phyloP scores from a whole-genome alignment of 2,797 vertebrate genomes.

The Intellagama lesueurii region DNA sequence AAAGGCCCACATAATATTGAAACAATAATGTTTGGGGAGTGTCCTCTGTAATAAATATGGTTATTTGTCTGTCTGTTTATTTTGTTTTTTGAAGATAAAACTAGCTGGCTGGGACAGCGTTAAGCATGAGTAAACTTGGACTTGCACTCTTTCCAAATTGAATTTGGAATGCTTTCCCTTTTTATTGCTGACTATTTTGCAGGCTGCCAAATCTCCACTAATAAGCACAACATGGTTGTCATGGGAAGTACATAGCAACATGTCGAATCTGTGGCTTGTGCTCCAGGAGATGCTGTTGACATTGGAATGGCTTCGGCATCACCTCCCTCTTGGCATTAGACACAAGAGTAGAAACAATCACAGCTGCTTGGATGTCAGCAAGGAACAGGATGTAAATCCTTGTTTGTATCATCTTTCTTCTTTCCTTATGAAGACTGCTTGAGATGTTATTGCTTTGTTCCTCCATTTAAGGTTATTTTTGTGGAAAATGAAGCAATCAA shows the following conservation, averaged over 20 bases:
- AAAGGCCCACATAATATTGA: not conserved
- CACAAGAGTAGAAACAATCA: not conserved
- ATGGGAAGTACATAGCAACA: slow-evolving; percentile 32
- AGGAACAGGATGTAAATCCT: slow-evolving; percentile 15
- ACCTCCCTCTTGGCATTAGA: slow-evolving; percentile 12
- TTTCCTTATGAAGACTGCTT: too few relatives aligned
- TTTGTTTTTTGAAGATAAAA: slow-evolving; percentile 23
- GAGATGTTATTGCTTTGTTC: too few relatives aligned
- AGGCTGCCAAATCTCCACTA: slow-evolving; percentile 24
- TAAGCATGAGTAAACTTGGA: slow-evolving; percentile 31
- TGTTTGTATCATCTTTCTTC: too few relatives aligned
- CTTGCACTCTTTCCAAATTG: slow-evolving; percentile 41
- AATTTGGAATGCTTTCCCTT: slow-evolving; percentile 31
- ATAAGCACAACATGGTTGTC: slow-evolving; percentile 13
- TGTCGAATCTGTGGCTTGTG: slow-evolving; percentile 1
- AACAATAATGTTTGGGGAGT: not conserved
- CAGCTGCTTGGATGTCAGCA: slow-evolving; percentile 9
- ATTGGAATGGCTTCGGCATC: slow-evolving; percentile 34
- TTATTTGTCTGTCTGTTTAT: slow-evolving; percentile 8
- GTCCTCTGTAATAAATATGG: slow-evolving; percentile 19
- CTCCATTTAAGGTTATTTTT: too few relatives aligned
- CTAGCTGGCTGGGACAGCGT: not conserved
- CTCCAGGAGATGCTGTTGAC: slow-evolving; percentile 40
- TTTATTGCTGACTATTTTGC: slow-evolving; percentile 9
- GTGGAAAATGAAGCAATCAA: too few relatives aligned